These are phyloP conservation scores for Drosophila infuscata DNA, from an alignment of 2,888 invertebrate genomes.

Conservation along the genomic window DNA sequence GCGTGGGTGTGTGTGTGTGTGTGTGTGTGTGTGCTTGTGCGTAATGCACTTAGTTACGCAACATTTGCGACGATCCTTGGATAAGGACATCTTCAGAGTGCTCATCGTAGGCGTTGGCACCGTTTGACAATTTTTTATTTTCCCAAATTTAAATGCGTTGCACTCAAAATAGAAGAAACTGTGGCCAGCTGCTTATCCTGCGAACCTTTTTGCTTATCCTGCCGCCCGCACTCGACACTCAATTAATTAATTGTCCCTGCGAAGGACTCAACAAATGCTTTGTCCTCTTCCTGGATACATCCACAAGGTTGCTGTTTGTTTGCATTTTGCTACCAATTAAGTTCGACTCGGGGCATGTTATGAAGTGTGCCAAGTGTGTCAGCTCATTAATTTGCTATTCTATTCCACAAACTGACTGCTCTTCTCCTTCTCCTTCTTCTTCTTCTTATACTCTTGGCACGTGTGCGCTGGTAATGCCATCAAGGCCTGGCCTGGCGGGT, in stretches of 20 bases:
- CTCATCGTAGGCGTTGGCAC: constrained; percentile 44
- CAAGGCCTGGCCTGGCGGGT: constrained; percentile 23
- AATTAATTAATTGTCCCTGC: constrained; percentile 66
- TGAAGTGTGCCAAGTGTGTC: constrained; percentile 48
- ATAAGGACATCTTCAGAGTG: constrained; percentile 47
- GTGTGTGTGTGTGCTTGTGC: constrained; percentile 15
- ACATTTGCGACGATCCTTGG: constrained; percentile 67
- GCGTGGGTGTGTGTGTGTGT: constrained; percentile 12
- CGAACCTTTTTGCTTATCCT: constrained; percentile 29
- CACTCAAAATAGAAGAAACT: constrained; percentile 2
- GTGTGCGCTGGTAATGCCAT: constrained; percentile 39
- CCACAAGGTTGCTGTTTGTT: constrained; percentile 9
- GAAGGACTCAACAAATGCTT: constrained; percentile 11
- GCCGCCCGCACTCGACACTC: constrained; percentile 60
- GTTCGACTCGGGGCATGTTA: constrained; percentile 35
- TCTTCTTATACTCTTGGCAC: constrained; percentile 41
- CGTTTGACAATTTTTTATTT: constrained; percentile 69
- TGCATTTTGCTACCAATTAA: constrained; percentile 33
- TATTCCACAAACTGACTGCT: constrained; percentile 8
- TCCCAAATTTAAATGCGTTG: constrained; percentile 70
- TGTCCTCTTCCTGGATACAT: constrained; percentile 14
- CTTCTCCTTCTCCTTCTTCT: background rate
- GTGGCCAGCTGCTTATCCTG: constrained; percentile 60
- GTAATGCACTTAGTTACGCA: constrained; percentile 75
- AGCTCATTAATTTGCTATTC: constrained; percentile 65